Percentiles rank a stretch among this genome's conserved stretches.
Conservation (phyloP, 2,113 vertebrate genomes). For the Poicephalus meyeri region DNA sequence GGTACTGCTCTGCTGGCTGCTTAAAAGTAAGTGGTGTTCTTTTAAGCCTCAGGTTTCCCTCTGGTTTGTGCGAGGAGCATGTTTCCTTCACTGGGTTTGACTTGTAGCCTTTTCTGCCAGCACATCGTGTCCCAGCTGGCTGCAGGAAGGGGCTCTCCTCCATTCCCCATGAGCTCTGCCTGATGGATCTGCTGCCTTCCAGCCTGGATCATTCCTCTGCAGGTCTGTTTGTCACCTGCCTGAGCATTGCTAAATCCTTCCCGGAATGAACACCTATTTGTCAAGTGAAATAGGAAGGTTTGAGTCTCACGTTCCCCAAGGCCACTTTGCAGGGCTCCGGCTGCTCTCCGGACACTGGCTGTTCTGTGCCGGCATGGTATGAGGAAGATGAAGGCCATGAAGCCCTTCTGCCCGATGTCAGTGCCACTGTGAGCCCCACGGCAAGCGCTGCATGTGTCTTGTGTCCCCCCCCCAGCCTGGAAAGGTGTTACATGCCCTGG, state of each 20-base stretch:
- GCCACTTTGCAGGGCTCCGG: neutral
- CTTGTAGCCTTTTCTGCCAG: neutral
- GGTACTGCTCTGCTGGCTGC: neutral
- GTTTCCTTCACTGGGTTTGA: neutral
- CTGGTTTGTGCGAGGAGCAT: neutral
- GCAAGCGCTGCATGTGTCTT: neutral
- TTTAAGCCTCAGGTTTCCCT: neutral
- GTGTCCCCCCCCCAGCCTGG: neutral
- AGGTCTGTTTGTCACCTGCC: constrained; percentile 32
- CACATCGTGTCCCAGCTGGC: rapidly evolving
- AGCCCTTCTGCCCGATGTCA: neutral
- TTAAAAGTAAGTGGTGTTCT: neutral
- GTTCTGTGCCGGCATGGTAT: neutral
- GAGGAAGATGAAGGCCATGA: neutral
- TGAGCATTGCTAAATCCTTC: constrained; percentile 26
- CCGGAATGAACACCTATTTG: constrained; percentile 18
- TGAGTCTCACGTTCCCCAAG: neutral
- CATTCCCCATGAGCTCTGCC: neutral
- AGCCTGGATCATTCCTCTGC: neutral
- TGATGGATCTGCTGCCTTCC: constrained; percentile 33
- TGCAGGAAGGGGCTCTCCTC: neutral
- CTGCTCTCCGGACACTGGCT: neutral
- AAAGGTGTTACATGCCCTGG: rapidly evolving
- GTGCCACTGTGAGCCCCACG: neutral
- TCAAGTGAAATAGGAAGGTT: constrained; percentile 17